Conservation (phyloP, 2,888 invertebrate species). For the Leucophenga montana region DNA sequence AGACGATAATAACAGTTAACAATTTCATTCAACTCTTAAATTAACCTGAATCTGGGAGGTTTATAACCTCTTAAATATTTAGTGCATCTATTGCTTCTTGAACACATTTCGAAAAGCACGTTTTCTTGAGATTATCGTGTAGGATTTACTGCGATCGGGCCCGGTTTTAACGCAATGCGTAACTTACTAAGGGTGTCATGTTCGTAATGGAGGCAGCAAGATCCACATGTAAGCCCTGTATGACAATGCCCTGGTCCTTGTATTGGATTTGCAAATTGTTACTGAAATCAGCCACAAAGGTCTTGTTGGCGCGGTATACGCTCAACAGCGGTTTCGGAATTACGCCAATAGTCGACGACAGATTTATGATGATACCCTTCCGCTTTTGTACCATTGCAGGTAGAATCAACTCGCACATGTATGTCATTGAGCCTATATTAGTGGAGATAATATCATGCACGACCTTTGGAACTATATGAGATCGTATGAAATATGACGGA, state of each 20-base stretch:
- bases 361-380: constrained; percentile 90
- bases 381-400: constrained; percentile 87
- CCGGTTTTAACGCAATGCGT: too few species aligned
- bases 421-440: constrained; percentile 85
- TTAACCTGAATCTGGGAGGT: too few species aligned
- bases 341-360: constrained; percentile 87
- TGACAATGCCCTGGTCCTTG: constrained; percentile 80
- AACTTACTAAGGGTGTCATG: too few species aligned
- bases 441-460: constrained; percentile 82
- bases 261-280: constrained; percentile 85
- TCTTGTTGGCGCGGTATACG: constrained; percentile 92
- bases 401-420: constrained; percentile 89
- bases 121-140: too few species aligned
- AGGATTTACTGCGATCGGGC: too few species aligned
- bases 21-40: too few species aligned
- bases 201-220: too few species aligned
- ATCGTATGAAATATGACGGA: constrained; percentile 86
- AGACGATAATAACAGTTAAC: too few species aligned
- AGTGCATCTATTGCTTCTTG: too few species aligned
- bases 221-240: constrained; percentile 89
- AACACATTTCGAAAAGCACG: too few species aligned
- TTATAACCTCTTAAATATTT: too few species aligned
- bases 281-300: constrained; percentile 87
- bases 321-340: constrained; percentile 88
- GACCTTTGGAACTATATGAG: constrained; percentile 76